Conservation (phyloP, 2,797 vertebrate genomes). For the Echiichthys vipera region DNA sequence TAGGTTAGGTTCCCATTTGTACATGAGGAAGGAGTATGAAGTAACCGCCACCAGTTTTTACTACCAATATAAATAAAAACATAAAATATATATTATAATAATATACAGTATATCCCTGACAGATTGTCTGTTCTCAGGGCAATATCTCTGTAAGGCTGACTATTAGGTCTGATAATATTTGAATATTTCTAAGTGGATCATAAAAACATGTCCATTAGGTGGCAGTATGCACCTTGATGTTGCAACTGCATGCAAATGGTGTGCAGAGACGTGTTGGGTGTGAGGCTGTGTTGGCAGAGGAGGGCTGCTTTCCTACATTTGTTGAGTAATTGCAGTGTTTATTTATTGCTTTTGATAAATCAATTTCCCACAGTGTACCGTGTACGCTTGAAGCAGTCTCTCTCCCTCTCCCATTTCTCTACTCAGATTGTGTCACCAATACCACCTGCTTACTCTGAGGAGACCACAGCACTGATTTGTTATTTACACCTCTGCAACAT, state of each 20-base stretch:
- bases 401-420: constrained; percentile 4
- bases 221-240: constrained; percentile 53
- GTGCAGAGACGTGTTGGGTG: not conserved
- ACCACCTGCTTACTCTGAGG: constrained; percentile 2
- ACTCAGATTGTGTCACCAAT: not conserved
- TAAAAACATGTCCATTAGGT: constrained; percentile 37
- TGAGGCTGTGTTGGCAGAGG: no score
- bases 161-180: not conserved
- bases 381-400: not conserved
- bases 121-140: not conserved
- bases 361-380: not conserved
- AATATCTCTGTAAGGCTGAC: not conserved
- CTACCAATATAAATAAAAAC: not conserved
- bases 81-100: not conserved
- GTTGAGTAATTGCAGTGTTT: constrained; percentile 10
- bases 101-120: no score
- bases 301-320: constrained; percentile 23
- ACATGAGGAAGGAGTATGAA: not conserved
- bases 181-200: not conserved
- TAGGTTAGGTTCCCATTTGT: no score
- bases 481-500: constrained; percentile 7
- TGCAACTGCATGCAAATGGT: not conserved
- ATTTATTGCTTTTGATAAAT: constrained; percentile 25
- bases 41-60: not conserved
- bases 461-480: not conserved